Base-by-base conservation (phyloP, 2,113 vertebrate genomes). In the Sebastes fasciatus region DNA sequence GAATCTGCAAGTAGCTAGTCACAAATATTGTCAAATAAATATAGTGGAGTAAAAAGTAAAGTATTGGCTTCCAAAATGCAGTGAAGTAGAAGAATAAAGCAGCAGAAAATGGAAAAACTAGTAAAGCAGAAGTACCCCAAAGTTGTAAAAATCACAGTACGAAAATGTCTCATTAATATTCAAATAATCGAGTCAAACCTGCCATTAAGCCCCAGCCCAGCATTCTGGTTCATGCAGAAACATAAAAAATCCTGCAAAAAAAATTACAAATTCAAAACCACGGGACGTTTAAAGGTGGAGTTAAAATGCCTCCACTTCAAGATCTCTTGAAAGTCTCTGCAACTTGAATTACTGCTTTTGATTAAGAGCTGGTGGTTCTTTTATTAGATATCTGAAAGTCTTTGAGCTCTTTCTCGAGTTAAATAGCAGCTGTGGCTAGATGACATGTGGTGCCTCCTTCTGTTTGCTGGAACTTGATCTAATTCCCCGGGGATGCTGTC, bases 401-500 rank as follows among this genome's bases (percentile, higher is more conserved):
- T 65, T 17, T 57, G 16, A 51, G 14, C 13, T 26, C 34, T 51
- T 1, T 51, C 19, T 26, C 6, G 34, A 4, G 4, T 26, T 14
- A 5, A 49, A 26, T 2, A 57, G 57, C 60, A 64, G 65, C 11
- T 49, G 48, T 49, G 13, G 26, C 49, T 64, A 48, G 23, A 0
- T 21, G 57, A 83, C 79, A 73, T 21, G 55, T 62, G 80, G 10
- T 34, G 34, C 66, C 62, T 49, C 42, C 64, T 54, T 14, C 16
- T 69, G 73, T 67, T 72, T 45, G n/a, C 7, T 46, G 71, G 58
- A 78, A 81, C 69, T 63, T 51, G 76, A 74, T 69, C 64, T 73
- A 8, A 42, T 19, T 58, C 71, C 77, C 64, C 0, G 42, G 64
- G 61, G 80, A 40, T 14, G 63, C 17, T 19, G 71, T 65, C 77